A percentile compares a stretch with the other conserved stretches of the same genome.
These are phyloP conservation scores for Tragelaphus imberbis DNA, from an alignment of 2,113 vertebrate genomes.

Conservation along the genomic window DNA sequence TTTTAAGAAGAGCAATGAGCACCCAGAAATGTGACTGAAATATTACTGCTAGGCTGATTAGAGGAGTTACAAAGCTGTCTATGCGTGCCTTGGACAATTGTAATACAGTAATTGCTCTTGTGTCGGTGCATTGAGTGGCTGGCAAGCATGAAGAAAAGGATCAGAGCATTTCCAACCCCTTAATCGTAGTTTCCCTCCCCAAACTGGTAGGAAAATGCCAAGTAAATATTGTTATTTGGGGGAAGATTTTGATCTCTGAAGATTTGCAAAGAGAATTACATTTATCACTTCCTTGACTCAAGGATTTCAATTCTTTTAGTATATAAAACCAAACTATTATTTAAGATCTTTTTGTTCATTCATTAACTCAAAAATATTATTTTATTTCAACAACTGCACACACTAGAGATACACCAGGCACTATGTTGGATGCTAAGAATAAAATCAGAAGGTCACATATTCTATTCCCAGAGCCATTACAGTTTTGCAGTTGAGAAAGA, in stretches of 20 bases:
- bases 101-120: not conserved
- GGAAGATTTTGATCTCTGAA: not conserved
- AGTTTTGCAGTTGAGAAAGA: not conserved
- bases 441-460: not conserved
- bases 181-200: not conserved
- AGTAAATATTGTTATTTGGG: not conserved
- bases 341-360: not conserved
- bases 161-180: not conserved
- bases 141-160: not conserved
- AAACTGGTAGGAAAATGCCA: not conserved
- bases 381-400: not conserved
- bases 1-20: constrained; percentile 27
- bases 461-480: not conserved
- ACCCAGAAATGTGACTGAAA: constrained; percentile 54
- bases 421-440: not conserved
- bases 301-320: not conserved
- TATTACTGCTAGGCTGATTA: constrained; percentile 19
- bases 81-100: not conserved
- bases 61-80: not conserved
- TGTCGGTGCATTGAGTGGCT: not conserved
- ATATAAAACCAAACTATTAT: not conserved
- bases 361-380: not conserved
- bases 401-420: not conserved
- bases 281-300: not conserved
- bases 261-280: not conserved